phyloP scores from a whole-genome alignment of 2,797 vertebrate species.

The Pteropus rufus region DNA sequence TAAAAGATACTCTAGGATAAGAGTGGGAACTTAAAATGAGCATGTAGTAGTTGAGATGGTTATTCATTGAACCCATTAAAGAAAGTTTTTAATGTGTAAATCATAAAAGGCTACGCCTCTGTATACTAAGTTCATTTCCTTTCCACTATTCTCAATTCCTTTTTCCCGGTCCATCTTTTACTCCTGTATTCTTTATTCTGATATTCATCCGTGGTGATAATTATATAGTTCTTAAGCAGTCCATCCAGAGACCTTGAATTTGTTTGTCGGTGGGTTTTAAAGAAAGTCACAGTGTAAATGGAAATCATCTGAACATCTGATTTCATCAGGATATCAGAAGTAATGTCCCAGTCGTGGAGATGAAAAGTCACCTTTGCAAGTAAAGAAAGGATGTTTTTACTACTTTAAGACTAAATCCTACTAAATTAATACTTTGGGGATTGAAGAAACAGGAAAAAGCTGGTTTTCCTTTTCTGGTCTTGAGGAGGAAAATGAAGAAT shows the following conservation, averaged over 20 bases:
- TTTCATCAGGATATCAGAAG: background rate
- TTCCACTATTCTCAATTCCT: background rate
- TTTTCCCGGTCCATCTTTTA: background rate
- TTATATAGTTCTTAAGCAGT: background rate
- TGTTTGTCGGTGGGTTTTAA: background rate
- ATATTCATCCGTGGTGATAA: background rate
- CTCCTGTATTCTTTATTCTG: background rate
- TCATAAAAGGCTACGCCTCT: background rate
- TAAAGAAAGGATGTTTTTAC: background rate
- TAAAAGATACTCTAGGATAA: background rate
- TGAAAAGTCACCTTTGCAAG: background rate
- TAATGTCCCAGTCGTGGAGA: background rate
- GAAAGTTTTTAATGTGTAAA: background rate
- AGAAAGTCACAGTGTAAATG: background rate
- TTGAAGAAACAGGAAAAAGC: background rate
- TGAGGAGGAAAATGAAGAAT: slow-evolving; percentile 1
- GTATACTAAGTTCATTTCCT: background rate
- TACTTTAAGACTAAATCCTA: background rate
- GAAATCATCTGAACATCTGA: background rate
- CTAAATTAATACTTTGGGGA: background rate
- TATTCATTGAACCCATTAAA: background rate
- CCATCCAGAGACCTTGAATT: background rate
- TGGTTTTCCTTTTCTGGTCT: slow-evolving; percentile 20
- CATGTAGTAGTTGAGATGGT: background rate
- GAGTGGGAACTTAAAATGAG: background rate